Conservation (phyloP, 2,797 vertebrate genomes). For the Dryobates pubescens region DNA sequence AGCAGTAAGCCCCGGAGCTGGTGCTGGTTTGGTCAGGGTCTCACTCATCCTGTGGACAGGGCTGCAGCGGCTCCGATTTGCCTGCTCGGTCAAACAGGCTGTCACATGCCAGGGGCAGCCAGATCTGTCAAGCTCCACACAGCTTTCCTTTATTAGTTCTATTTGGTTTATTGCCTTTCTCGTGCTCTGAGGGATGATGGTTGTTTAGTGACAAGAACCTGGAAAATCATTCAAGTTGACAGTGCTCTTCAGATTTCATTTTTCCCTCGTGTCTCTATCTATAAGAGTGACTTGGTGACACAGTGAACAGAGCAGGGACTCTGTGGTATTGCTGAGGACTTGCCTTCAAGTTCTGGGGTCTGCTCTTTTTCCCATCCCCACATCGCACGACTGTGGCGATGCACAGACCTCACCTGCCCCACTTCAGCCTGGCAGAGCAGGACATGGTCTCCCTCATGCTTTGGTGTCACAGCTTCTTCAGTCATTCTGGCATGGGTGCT, state of each 20-base stretch:
- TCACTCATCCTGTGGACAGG: constrained; percentile 31
- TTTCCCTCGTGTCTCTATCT: constrained; percentile 46
- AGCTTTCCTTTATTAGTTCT: constrained; percentile 66
- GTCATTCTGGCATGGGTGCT: not conserved
- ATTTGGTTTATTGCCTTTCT: constrained; percentile 65
- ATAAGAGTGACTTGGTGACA: not conserved
- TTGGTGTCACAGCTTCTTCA: not conserved
- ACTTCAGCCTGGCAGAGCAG: not conserved
- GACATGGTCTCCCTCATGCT: fast-evolving
- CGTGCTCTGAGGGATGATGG: constrained; percentile 65
- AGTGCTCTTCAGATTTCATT: constrained; percentile 56
- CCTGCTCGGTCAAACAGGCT: constrained; percentile 58
- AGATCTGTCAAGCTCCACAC: constrained; percentile 65
- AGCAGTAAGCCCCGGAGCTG: not conserved
- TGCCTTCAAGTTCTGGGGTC: not conserved
- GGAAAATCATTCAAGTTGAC: constrained; percentile 66
- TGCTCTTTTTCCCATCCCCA: not conserved
- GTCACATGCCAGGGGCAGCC: constrained; percentile 69
- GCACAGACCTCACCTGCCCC: too few species aligned
- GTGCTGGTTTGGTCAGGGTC: constrained; percentile 40
- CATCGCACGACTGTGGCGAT: not conserved
- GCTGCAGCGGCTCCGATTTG: constrained; percentile 50
- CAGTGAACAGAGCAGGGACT: not conserved
- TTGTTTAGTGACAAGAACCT: constrained; percentile 64
- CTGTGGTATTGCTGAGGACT: not conserved